Evolutionary conservation across 2,797 vertebrate species (phyloP), one percentile per base, ranked within the genome.

Genomic region (Halcyon smyrnensis): DNA sequence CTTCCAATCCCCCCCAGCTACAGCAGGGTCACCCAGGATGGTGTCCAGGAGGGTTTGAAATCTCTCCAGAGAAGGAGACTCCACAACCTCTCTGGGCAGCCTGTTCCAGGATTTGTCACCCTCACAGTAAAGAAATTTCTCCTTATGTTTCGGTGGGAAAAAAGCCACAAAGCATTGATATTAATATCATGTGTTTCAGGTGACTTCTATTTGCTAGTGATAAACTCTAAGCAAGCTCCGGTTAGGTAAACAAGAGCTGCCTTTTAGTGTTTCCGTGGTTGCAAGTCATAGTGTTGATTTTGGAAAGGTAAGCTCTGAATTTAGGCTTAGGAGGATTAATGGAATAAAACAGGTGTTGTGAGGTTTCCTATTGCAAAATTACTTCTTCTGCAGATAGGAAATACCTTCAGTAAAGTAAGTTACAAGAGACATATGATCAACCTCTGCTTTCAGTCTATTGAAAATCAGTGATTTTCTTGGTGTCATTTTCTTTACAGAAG

Each of bases 321-420:
- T 94, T 76, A 87, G 34, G 25, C 54, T 89, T 73, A 73, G 24
- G 59, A 93, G 45, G 48, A 90, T 48, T 63, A 89, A 73, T 43
- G 48, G 53, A 50, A 65, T 89, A 83, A 94, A 89, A 37, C 25
- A 93, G 62, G 30, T 83, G 32, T 86, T 90, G 43, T 68, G 62
- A 93, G 39, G 36, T 94, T 83, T 70, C 71, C 71, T 93, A 75
- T 87, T 80, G 50, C 36, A 86, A 79, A 95, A 82, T 90, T 93
- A 24, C 25, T 87, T 65, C 34, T 90, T 77, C 46, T 76, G 20
- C 24, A 70, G 48, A 28, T 39, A n/a, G 3, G 8, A 89, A 87
- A 73, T 59, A 43, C 60, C 16, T 74, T 68, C 80, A 82, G 24
- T 89, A 83, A 82, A 69, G 80, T 51, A 91, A 51, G 20, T 80